phyloP scores from a whole-genome alignment of 2,797 vertebrate species.

The Anolis apletophallus region DNA sequence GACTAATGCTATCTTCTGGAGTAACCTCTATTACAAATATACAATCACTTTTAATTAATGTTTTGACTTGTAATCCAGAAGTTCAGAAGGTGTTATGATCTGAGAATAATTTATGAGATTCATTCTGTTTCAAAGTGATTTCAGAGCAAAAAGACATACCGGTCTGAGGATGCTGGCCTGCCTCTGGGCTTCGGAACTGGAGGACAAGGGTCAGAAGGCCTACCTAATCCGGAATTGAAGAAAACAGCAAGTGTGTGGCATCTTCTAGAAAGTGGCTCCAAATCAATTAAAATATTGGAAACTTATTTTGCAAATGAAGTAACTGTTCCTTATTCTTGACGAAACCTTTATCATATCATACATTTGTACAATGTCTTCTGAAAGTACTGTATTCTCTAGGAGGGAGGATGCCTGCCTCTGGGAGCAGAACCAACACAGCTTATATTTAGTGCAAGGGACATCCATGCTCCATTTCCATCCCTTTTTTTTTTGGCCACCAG shows the following conservation, averaged over 20 bases:
- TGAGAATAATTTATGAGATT: too few relatives aligned
- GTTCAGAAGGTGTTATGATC: not conserved
- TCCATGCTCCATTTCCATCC: not conserved
- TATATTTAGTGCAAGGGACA: not conserved
- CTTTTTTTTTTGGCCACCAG: not conserved
- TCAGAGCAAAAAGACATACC: constrained; percentile 76
- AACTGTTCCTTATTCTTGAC: not conserved
- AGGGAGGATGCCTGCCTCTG: not conserved
- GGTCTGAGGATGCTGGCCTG: constrained; percentile 87
- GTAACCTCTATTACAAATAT: too few relatives aligned
- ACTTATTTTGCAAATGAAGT: not conserved
- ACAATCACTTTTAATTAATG: not conserved
- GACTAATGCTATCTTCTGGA: not conserved
- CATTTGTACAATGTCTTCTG: not conserved
- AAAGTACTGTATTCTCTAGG: not conserved
- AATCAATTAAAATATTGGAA: not conserved
- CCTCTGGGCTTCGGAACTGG: constrained; percentile 90
- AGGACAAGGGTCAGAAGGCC: constrained; percentile 76
- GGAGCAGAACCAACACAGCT: not conserved
- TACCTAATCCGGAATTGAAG: constrained; percentile 72
- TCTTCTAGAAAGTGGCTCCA: not conserved
- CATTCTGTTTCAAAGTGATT: not conserved
- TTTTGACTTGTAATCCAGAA: not conserved
- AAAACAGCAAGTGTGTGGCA: constrained; percentile 5
- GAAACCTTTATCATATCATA: not conserved